phyloP scores from a whole-genome alignment of 1,140 invertebrate genomes.

The Nylanderia fulva region DNA sequence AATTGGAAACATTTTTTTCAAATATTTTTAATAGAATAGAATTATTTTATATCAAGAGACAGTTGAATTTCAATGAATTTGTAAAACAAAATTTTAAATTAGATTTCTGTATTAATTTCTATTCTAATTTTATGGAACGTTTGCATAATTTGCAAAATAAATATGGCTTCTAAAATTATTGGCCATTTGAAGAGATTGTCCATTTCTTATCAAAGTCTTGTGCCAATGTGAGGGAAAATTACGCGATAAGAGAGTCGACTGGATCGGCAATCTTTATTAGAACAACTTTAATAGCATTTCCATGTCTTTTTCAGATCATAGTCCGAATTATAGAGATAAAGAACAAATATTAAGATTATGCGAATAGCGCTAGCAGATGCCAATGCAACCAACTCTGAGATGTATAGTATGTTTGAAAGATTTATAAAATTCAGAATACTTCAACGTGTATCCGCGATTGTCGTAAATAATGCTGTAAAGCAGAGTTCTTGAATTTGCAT shows the following conservation, averaged over 20 bases:
- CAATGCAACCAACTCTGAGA: background rate
- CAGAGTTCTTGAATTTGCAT: constrained; percentile 4
- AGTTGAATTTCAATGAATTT: background rate
- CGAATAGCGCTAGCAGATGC: background rate
- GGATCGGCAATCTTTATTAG: constrained; percentile 8
- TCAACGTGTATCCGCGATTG: constrained; percentile 24
- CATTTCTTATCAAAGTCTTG: constrained; percentile 7
- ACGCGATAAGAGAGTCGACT: constrained; percentile 26
- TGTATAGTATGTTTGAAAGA: background rate
- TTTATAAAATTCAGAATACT: constrained; percentile 1
- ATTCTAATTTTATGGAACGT: background rate
- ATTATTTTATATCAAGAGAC: too few species aligned
- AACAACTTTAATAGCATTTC: constrained; percentile 4
- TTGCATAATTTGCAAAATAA: background rate
- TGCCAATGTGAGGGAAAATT: constrained; percentile 38
- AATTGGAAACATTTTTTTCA: background rate
- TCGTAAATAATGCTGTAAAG: constrained; percentile 10
- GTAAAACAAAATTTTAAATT: constrained; percentile 9
- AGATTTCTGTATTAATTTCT: background rate
- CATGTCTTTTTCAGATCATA: background rate
- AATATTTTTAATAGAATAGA: too few species aligned
- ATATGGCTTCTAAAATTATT: background rate
- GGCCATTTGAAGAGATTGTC: background rate
- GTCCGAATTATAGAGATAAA: background rate
- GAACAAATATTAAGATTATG: constrained; percentile 18